Percentiles rank a stretch among this genome's conserved stretches.
Conservation (phyloP, 2,888 invertebrate species). For the Eudasyphora cyanicolor region DNA sequence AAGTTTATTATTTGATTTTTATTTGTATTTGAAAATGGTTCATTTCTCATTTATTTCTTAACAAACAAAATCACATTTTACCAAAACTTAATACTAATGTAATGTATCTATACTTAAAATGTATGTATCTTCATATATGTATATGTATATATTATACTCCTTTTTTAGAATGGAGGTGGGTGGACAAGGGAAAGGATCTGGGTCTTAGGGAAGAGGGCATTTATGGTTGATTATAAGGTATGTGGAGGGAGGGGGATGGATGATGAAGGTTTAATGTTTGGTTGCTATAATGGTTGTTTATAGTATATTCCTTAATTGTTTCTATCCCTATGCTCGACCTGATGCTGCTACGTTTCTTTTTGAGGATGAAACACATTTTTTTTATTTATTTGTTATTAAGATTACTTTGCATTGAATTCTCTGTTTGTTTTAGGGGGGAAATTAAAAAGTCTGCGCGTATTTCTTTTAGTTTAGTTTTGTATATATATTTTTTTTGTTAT, state of each 20-base stretch:
- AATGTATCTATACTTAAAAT: constrained; percentile 61
- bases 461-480: neutral
- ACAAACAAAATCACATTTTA: constrained; percentile 64
- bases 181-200: neutral
- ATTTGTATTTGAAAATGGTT: constrained; percentile 58
- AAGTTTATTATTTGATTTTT: constrained; percentile 60
- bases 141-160: constrained; percentile 30
- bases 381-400: neutral
- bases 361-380: constrained; percentile 16
- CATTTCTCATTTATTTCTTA: constrained; percentile 49
- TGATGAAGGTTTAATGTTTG: constrained; percentile 3
- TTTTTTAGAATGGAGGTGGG: neutral
- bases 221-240: neutral
- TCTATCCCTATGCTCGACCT: constrained; percentile 35
- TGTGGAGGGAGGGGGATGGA: neutral
- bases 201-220: neutral
- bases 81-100: constrained; percentile 63
- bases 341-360: constrained; percentile 26
- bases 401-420: neutral
- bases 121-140: constrained; percentile 18
- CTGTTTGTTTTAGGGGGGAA: neutral
- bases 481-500: neutral
- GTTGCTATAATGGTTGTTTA: constrained; percentile 16
- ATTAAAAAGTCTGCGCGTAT: neutral
- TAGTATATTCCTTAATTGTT: constrained; percentile 20